phyloP scores from a whole-genome alignment of 2,888 invertebrate genomes.

The Metopia argyrocephala region DNA sequence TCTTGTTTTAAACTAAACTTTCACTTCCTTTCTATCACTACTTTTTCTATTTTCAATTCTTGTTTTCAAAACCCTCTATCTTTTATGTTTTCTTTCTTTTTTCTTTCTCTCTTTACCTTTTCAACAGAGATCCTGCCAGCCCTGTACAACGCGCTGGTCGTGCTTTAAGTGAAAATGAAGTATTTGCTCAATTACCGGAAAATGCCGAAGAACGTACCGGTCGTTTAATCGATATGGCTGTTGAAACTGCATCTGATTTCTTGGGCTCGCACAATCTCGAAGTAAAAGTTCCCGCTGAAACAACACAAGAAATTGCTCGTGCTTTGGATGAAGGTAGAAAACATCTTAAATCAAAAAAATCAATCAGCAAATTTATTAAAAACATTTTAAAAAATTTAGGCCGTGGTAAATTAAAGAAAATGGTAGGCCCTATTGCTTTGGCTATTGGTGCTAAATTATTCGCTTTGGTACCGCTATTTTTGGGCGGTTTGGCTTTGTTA shows the following conservation, averaged over 20 bases:
- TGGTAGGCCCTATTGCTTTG: conserved; percentile 83
- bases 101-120: not conserved
- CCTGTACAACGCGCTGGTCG: conserved; percentile 76
- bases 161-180: conserved; percentile 79
- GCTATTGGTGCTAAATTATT: conserved; percentile 86
- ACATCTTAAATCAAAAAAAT: conserved; percentile 21
- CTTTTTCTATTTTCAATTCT: not conserved
- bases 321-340: conserved; percentile 87
- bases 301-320: conserved; percentile 83
- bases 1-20: not conserved
- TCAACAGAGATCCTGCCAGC: conserved; percentile 75
- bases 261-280: conserved; percentile 83
- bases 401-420: conserved; percentile 88
- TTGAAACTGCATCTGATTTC: conserved; percentile 81
- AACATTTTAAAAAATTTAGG: conserved; percentile 78
- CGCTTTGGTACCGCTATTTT: conserved; percentile 84
- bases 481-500: conserved; percentile 86
- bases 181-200: conserved; percentile 80
- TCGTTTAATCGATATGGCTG: conserved; percentile 80
- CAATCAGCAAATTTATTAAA: conserved; percentile 25
- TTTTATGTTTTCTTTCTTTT: not conserved
- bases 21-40: conserved; percentile 1
- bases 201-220: conserved; percentile 80
- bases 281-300: conserved; percentile 85
- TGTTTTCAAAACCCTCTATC: not conserved